Evolutionary conservation across 2,888 invertebrate genomes (phyloP).

Genomic region (Drosophila formosana): DNA sequence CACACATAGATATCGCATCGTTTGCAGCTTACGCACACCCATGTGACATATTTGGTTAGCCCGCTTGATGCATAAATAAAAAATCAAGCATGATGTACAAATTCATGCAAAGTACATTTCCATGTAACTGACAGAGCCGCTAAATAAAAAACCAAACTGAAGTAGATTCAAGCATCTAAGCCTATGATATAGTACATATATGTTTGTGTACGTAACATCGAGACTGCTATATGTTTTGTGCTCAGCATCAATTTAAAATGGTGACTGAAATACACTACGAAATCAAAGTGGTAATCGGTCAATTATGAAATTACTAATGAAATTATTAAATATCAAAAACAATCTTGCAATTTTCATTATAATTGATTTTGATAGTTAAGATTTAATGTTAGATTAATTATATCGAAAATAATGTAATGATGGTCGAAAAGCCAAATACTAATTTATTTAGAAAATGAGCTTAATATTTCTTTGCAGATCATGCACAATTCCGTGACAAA

Average conservation of each 20-base stretch:
- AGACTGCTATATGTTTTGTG: not conserved
- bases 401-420: too few species aligned
- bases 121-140: slow-evolving; percentile 61
- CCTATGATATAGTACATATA: slow-evolving; percentile 47
- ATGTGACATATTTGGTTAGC: slow-evolving; percentile 68
- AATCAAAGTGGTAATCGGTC: not conserved
- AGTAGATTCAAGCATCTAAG: slow-evolving; percentile 52
- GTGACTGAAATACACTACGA: not conserved
- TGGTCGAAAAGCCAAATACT: too few species aligned
- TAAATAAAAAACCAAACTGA: slow-evolving; percentile 39
- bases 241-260: slow-evolving; percentile 31
- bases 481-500: not conserved
- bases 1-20: slow-evolving; percentile 9
- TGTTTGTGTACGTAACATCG: slow-evolving; percentile 16
- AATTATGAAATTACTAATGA: too few species aligned
- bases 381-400: too few species aligned
- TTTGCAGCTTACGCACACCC: slow-evolving; percentile 66
- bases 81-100: slow-evolving; percentile 69
- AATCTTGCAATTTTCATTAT: too few species aligned
- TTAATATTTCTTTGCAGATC: too few species aligned
- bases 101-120: slow-evolving; percentile 75
- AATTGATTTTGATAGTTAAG: too few species aligned
- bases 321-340: too few species aligned
- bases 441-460: too few species aligned
- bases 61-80: slow-evolving; percentile 74